These are phyloP conservation scores for Pelosia muscerda DNA, from an alignment of 2,888 invertebrate species.

Conservation along the genomic window DNA sequence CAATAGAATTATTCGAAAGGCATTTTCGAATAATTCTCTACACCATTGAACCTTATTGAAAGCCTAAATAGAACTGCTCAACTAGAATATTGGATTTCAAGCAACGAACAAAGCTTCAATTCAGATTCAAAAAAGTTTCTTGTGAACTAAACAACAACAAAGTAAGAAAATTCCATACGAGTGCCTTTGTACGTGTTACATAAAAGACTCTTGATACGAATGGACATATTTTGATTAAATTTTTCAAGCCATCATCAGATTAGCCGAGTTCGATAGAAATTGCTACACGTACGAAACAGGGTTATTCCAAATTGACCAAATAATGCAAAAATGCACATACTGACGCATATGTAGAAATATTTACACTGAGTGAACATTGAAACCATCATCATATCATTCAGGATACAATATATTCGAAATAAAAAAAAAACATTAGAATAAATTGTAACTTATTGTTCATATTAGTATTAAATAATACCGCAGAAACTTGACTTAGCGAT, in stretches of 20 bases:
- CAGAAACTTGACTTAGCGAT: constrained; percentile 35
- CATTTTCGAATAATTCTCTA: neutral
- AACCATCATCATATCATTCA: neutral
- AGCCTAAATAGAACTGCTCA: neutral
- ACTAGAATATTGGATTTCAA: neutral
- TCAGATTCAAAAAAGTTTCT: neutral
- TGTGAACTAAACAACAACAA: neutral
- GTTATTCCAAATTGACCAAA: neutral
- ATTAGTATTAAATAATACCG: constrained; percentile 16
- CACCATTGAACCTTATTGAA: neutral
- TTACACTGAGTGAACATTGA: neutral
- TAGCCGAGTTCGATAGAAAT: neutral
- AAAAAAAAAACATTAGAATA: too few relatives aligned
- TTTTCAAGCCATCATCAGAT: neutral
- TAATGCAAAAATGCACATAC: neutral
- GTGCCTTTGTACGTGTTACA: too few relatives aligned
- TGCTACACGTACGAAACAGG: neutral
- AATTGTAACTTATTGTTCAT: neutral
- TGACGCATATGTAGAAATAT: neutral
- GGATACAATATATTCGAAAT: neutral
- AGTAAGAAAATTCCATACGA: neutral
- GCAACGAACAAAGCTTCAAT: neutral
- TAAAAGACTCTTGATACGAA: neutral
- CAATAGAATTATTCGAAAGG: too few relatives aligned
- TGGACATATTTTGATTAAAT: neutral